A percentile compares a stretch with the other conserved stretches of the same genome.
phyloP scores from a whole-genome alignment of 2,797 vertebrate species.

The Mallotus villosus region DNA sequence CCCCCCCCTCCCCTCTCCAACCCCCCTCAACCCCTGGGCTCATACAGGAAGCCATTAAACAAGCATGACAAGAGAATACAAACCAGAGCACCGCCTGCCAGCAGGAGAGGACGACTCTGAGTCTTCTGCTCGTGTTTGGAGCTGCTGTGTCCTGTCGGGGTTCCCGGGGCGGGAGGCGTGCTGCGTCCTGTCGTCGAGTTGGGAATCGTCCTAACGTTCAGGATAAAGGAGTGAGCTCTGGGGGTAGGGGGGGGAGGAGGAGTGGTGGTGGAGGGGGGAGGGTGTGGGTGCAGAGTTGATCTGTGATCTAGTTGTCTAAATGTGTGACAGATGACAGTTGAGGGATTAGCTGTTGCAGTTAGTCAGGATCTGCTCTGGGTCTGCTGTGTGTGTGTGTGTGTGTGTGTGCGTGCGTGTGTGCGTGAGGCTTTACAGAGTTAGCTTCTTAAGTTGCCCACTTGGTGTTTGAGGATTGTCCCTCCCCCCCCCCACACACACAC shows the following conservation, averaged over 20 bases:
- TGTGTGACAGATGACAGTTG: slow-evolving; percentile 41
- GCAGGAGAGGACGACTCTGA: not conserved
- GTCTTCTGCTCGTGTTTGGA: not conserved
- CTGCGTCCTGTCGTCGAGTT: not conserved
- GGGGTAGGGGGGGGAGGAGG: not conserved
- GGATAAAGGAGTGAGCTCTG: too few species aligned
- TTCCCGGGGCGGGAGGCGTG: not conserved
- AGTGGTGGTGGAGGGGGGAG: too few species aligned
- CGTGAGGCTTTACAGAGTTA: not conserved
- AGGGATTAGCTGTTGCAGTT: slow-evolving; percentile 43
- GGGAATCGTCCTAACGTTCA: not conserved
- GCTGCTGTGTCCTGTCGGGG: not conserved
- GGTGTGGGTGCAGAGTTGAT: not conserved
- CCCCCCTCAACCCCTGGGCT: slow-evolving; percentile 18
- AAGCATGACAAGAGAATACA: slow-evolving; percentile 31
- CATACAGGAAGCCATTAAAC: slow-evolving; percentile 60
- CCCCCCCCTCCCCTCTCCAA: not conserved
- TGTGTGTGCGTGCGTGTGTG: not conserved
- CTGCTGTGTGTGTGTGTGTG: not conserved
- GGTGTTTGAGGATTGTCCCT: not conserved
- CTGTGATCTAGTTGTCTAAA: slow-evolving; percentile 37
- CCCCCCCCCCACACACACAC: not conserved
- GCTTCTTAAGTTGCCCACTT: not conserved
- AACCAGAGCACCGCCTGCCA: not conserved
- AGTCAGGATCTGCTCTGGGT: slow-evolving; percentile 27